Percentiles rank a stretch among this genome's conserved stretches.
These are phyloP conservation scores for Drosophila bunnanda DNA, from an alignment of 2,888 invertebrate species.

Conservation along the genomic window DNA sequence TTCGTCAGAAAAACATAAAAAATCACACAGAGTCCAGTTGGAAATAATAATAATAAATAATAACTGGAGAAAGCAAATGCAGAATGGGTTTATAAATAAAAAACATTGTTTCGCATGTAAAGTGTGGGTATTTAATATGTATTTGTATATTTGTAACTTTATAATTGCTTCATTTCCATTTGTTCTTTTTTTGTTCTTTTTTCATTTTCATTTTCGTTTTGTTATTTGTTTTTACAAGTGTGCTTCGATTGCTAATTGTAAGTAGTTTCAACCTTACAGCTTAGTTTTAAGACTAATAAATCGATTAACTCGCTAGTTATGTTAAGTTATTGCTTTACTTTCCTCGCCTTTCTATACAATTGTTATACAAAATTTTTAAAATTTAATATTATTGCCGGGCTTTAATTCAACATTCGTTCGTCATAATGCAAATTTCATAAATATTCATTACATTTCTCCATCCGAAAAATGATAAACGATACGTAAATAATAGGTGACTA, in stretches of 20 bases:
- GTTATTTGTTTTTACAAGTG: slow-evolving; percentile 57
- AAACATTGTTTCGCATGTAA: slow-evolving; percentile 61
- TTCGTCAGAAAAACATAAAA: slow-evolving; percentile 16
- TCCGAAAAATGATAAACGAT: slow-evolving; percentile 46
- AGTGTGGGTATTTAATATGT: slow-evolving; percentile 65
- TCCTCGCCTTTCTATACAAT: slow-evolving; percentile 58
- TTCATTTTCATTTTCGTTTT: slow-evolving; percentile 25
- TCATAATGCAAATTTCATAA: slow-evolving; percentile 49
- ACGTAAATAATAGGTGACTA: slow-evolving; percentile 64
- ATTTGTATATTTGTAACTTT: slow-evolving; percentile 69
- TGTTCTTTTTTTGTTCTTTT: slow-evolving; percentile 21
- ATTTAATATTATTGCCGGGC: slow-evolving; percentile 77
- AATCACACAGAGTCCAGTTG: slow-evolving; percentile 38
- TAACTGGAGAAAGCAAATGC: slow-evolving; percentile 9
- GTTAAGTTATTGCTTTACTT: slow-evolving; percentile 73
- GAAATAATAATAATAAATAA: slow-evolving; percentile 14
- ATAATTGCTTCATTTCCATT: slow-evolving; percentile 59
- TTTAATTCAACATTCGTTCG: slow-evolving; percentile 50
- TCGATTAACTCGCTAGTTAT: slow-evolving; percentile 66
- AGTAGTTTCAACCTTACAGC: slow-evolving; percentile 74
- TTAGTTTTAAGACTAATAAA: slow-evolving; percentile 68
- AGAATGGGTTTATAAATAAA: slow-evolving; percentile 49
- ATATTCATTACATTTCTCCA: slow-evolving; percentile 41
- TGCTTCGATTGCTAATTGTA: slow-evolving; percentile 73
- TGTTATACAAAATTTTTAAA: slow-evolving; percentile 73